phyloP scores from a whole-genome alignment of 2,113 vertebrate species.

The Elephantulus edwardii region DNA sequence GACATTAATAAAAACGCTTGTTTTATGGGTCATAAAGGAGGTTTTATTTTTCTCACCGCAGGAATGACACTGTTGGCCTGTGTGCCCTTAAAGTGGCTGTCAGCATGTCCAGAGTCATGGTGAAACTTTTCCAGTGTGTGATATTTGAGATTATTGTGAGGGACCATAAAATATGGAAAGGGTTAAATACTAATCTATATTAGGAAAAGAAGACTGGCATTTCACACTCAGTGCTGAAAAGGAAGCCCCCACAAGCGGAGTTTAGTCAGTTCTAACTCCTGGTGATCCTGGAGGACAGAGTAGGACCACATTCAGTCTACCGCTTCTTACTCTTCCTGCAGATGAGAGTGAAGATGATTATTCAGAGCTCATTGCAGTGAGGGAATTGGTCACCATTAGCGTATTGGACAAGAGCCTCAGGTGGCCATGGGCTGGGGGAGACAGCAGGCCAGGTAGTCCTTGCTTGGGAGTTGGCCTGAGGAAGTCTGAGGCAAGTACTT shows the following conservation, averaged over 20 bases:
- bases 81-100: neutral
- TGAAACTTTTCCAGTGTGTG: neutral
- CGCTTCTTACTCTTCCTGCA: neutral
- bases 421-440: neutral
- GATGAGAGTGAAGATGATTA: neutral
- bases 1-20: conserved; percentile 19
- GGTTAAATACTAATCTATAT: conserved; percentile 8
- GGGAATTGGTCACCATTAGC: neutral
- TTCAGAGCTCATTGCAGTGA: neutral
- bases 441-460: neutral
- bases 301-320: neutral
- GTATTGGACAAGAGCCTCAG: neutral
- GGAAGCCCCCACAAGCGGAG: neutral
- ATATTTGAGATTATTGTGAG: neutral
- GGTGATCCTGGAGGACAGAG: neutral
- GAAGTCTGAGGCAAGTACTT: neutral
- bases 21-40: neutral
- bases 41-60: neutral
- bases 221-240: neutral
- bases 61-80: neutral
- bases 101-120: neutral
- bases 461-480: neutral
- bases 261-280: neutral
- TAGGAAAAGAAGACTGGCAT: neutral
- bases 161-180: neutral